phyloP scores from a whole-genome alignment of 2,797 vertebrate genomes.

The Manis pentadactyla region DNA sequence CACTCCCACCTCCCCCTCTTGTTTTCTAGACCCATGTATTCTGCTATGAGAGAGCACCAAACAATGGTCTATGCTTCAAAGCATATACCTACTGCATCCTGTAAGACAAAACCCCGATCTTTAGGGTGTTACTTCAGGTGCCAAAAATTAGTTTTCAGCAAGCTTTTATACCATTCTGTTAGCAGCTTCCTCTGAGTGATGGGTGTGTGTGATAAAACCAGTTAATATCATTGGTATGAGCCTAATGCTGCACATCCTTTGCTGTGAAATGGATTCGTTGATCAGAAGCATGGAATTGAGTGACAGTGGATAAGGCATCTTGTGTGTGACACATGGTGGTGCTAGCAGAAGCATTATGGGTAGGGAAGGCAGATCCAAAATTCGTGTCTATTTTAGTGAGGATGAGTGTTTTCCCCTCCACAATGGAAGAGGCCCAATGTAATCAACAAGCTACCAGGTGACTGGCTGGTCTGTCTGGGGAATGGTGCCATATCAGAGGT shows the following conservation, averaged over 20 bases:
- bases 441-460: not conserved
- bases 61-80: not conserved
- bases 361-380: not conserved
- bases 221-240: not conserved
- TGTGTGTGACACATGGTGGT: not conserved
- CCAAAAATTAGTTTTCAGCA: not conserved
- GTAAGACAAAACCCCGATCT: not conserved
- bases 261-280: not conserved
- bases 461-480: not conserved
- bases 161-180: not conserved
- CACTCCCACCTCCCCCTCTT: not conserved
- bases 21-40: not conserved
- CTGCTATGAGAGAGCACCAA: not conserved
- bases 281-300: not conserved
- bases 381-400: not conserved
- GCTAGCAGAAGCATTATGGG: not conserved
- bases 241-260: not conserved
- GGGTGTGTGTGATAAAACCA: not conserved
- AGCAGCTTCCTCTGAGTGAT: not conserved
- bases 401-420: not conserved
- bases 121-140: not conserved
- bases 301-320: not conserved
- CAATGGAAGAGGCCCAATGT: not conserved
- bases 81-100: not conserved
- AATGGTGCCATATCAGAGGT: not conserved